These are phyloP conservation scores for Empis livida DNA, from an alignment of 2,888 invertebrate species.

Conservation along the genomic window DNA sequence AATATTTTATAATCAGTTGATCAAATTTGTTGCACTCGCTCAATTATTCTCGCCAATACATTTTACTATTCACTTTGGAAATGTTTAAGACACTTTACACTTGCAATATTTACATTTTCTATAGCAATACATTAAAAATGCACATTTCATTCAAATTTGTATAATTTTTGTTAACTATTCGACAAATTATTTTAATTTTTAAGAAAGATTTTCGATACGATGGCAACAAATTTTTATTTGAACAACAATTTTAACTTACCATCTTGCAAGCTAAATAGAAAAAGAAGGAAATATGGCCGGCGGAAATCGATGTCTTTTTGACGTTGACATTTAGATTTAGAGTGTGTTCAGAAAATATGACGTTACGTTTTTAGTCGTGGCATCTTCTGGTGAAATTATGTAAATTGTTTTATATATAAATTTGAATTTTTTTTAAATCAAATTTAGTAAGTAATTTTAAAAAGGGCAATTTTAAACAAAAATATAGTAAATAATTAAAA, in stretches of 20 bases:
- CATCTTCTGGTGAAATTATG: neutral
- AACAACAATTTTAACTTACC: slow-evolving; percentile 28
- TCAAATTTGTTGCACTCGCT: too few species aligned
- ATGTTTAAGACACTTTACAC: too few species aligned
- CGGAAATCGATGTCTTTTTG: slow-evolving; percentile 7
- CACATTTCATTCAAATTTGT: slow-evolving; percentile 4
- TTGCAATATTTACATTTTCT: too few species aligned
- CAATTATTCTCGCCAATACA: too few species aligned
- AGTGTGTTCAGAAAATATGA: neutral
- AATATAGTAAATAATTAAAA: too few species aligned
- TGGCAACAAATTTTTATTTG: slow-evolving; percentile 21
- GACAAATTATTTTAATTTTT: slow-evolving; percentile 8
- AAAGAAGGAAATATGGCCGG: slow-evolving; percentile 27
- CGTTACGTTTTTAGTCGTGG: neutral
- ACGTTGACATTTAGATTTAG: neutral
- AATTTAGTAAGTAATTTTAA: too few species aligned
- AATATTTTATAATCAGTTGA: too few species aligned
- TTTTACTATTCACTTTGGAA: too few species aligned
- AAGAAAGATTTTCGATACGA: slow-evolving; percentile 15
- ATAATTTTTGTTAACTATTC: neutral
- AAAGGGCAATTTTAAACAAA: too few species aligned
- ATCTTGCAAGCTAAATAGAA: slow-evolving; percentile 34
- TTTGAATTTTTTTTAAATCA: too few species aligned
- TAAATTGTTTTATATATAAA: too few species aligned
- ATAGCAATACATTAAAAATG: slow-evolving; percentile 3